These are phyloP conservation scores for Enhydra lutris DNA, from an alignment of 2,113 vertebrate species.

Conservation along the genomic window DNA sequence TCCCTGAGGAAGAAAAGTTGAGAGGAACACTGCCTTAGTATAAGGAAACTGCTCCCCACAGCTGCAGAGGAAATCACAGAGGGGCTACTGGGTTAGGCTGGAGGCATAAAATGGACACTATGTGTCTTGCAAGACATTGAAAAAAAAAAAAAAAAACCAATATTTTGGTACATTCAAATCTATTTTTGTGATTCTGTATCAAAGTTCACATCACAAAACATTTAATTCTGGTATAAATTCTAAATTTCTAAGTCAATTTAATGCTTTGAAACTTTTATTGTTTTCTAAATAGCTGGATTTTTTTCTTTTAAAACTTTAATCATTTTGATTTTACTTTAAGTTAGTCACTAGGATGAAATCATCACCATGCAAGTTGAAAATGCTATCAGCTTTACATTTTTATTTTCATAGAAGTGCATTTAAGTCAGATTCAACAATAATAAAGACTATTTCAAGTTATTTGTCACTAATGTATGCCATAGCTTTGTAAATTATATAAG, in stretches of 20 bases:
- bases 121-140: accelerated
- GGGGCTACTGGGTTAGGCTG: too few species aligned
- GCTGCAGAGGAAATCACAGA: neutral
- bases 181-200: neutral
- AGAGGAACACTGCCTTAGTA: neutral
- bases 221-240: neutral
- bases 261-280: constrained; percentile 29
- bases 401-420: constrained; percentile 36
- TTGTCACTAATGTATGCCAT: constrained; percentile 27
- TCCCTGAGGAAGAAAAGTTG: neutral
- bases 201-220: neutral
- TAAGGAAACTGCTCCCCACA: neutral
- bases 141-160: neutral
- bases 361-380: constrained; percentile 33
- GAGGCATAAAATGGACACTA: neutral
- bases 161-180: neutral
- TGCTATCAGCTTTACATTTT: neutral
- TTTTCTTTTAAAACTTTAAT: neutral
- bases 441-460: neutral
- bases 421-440: neutral
- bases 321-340: constrained; percentile 9
- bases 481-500: neutral
- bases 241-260: constrained; percentile 18
- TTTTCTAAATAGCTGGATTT: neutral
- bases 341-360: neutral